phyloP scores from a whole-genome alignment of 64 coral and sea anemone genomes.

The Hydrozoanthus tunicans region DNA sequence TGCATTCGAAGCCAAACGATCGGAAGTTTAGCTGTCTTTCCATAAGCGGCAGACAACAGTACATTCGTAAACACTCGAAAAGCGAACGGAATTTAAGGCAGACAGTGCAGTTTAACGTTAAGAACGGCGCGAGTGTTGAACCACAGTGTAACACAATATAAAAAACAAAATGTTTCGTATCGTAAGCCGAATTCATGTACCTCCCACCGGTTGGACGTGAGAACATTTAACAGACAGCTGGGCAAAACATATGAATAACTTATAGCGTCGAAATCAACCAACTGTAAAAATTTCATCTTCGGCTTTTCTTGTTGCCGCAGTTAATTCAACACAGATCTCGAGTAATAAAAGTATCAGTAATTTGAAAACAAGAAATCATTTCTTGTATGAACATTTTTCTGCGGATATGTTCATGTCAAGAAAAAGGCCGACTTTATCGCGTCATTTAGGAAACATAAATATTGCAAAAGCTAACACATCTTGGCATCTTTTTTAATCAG shows the following conservation, averaged over 20 bases:
- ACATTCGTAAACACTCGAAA: background rate
- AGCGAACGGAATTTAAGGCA: background rate
- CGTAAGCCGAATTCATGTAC: background rate
- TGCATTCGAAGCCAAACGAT: background rate
- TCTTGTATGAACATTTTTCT: background rate
- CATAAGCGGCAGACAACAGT: background rate
- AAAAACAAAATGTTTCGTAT: background rate
- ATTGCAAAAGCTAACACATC: slow-evolving; percentile 43
- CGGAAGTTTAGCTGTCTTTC: background rate
- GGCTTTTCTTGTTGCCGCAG: slow-evolving; percentile 33
- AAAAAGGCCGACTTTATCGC: slow-evolving; percentile 15
- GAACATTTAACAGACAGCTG: slow-evolving; percentile 52
- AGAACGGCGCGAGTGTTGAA: background rate
- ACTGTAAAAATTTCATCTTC: slow-evolving; percentile 34
- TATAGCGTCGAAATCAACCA: slow-evolving; percentile 45
- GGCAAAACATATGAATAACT: slow-evolving; percentile 54
- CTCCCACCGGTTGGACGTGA: slow-evolving; percentile 20
- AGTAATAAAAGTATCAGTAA: background rate
- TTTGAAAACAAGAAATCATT: background rate
- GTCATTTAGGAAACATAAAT: slow-evolving; percentile 30
- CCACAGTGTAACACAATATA: background rate
- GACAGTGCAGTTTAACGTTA: background rate
- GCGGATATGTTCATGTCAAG: background rate
- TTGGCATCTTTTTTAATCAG: slow-evolving; percentile 26
- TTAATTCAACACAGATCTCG: background rate